Base-by-base conservation (phyloP, 1,140 invertebrate genomes). In the Trichogramma pretiosum region DNA sequence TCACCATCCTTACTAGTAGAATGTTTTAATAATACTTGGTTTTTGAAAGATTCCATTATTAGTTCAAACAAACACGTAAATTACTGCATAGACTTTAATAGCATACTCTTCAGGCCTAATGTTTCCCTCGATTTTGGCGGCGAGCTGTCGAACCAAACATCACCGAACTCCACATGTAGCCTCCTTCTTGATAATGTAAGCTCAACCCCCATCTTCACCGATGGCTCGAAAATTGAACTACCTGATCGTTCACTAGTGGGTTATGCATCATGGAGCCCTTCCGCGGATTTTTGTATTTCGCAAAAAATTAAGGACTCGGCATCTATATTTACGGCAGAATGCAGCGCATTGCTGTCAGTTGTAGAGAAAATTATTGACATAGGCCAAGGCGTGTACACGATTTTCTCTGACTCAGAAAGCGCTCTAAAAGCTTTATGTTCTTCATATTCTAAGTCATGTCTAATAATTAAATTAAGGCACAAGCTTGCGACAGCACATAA, bases 331-430 rank as follows among this genome's bases (percentile, higher is more conserved):
- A 38, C 36, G 3, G 36, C 16, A 5, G 36, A 38, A 18, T 38
- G 36, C 21, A 38, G 3, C 5, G 10, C 36, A 3, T 5, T 18
- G 21, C 36, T 38, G 5, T 3, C 13, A 16, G 36, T 38, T 4
- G 5, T 38, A 4, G n/a, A 38, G 21, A 10, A 38, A 38, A 38
- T 38, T 5, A 38, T 17, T 38, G 36, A 10, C 10, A 21, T 18
- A 38, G 21, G 17, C 16, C n/a, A 28, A n/a, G 19, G 35, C n/a
- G 22, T 30, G 13, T 26, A 26, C 37, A 9, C 36, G n/a, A 45
- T 45, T 35, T 45, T 45, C 36, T 19, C 33, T 23, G 43, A 45
- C 24, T 45, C 43, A 24, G 43, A 34, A 35, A 45, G 43, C 36
- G 33, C 19, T 8, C 18, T 45, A 14, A 35, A 14, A 35, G 30